These are phyloP conservation scores for Drosophila auraria DNA, from an alignment of 1,140 invertebrate genomes.

Conservation along the genomic window DNA sequence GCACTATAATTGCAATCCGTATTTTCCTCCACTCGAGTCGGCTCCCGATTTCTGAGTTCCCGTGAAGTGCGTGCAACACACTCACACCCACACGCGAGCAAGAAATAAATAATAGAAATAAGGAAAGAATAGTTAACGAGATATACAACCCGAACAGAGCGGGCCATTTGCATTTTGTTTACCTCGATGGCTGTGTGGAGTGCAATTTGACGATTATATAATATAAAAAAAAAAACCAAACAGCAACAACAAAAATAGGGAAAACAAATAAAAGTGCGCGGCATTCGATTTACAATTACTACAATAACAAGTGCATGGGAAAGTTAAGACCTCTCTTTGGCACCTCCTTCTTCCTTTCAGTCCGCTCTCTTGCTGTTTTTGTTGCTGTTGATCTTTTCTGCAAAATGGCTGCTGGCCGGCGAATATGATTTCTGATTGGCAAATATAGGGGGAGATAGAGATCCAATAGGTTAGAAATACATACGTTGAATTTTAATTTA, in stretches of 20 bases:
- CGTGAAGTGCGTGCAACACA: constrained; percentile 34
- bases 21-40: constrained; percentile 31
- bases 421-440: constrained; percentile 8
- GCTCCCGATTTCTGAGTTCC: constrained; percentile 38
- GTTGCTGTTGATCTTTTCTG: constrained; percentile 28
- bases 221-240: constrained; percentile 23
- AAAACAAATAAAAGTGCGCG: constrained; percentile 63
- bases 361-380: background rate
- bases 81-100: constrained; percentile 10
- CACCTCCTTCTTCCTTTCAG: constrained; percentile 8
- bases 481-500: too few species aligned
- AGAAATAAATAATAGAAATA: constrained; percentile 29
- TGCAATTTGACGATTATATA: constrained; percentile 58
- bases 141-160: constrained; percentile 25
- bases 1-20: constrained; percentile 38
- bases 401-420: constrained; percentile 48
- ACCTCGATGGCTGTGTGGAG: constrained; percentile 56
- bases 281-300: constrained; percentile 68
- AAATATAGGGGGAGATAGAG: background rate
- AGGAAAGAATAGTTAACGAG: constrained; percentile 19
- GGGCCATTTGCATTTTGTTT: constrained; percentile 56
- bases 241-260: constrained; percentile 1
- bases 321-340: constrained; percentile 54
- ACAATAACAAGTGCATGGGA: constrained; percentile 52
- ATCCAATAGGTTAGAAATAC: too few species aligned